phyloP scores from a whole-genome alignment of 2,797 vertebrate species.

The Perdix hodgsoniae region DNA sequence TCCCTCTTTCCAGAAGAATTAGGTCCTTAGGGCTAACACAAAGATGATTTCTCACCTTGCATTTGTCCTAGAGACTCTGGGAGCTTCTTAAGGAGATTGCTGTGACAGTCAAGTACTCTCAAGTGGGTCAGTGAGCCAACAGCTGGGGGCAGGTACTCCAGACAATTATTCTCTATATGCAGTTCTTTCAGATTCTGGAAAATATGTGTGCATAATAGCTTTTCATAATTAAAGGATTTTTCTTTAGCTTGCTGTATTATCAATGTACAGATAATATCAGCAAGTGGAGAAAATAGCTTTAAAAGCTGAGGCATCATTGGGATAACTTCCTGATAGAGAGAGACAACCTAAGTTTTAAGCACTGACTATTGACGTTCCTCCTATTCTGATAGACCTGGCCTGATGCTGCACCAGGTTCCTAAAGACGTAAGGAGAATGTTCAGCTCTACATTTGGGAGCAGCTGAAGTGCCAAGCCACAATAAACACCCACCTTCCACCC shows the following conservation, averaged over 20 bases:
- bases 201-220: neutral
- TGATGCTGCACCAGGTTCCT: neutral
- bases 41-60: conserved; percentile 53
- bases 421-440: neutral
- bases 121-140: conserved; percentile 65
- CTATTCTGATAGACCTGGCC: neutral
- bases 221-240: neutral
- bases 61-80: conserved; percentile 71
- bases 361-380: neutral
- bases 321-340: neutral
- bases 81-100: conserved; percentile 73
- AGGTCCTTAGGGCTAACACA: neutral
- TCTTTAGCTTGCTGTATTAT: neutral
- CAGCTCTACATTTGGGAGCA: neutral
- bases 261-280: neutral
- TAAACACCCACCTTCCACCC: neutral
- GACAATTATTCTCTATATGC: conserved; percentile 75
- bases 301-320: neutral
- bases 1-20: neutral
- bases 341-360: neutral
- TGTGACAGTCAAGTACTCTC: conserved; percentile 67
- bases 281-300: neutral
- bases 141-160: conserved; percentile 63
- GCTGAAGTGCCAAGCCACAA: neutral
- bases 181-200: conserved; percentile 79